Conservation (phyloP, 2,113 vertebrate genomes). For the Macrotis lagotis region DNA sequence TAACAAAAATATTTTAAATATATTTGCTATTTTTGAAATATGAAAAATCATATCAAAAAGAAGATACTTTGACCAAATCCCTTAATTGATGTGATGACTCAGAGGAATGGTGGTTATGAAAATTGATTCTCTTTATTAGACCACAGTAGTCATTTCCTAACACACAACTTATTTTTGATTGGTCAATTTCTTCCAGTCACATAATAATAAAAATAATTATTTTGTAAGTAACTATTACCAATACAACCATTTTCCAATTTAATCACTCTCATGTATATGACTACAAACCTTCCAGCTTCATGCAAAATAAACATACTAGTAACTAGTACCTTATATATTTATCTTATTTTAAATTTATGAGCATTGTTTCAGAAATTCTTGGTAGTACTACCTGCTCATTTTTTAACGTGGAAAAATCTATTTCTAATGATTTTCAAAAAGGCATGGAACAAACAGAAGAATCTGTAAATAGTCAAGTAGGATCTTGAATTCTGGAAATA, state of each 20-base stretch:
- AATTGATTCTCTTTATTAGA: background rate
- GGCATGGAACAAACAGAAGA: background rate
- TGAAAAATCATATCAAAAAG: background rate
- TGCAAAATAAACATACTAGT: background rate
- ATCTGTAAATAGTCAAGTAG: background rate
- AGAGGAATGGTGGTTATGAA: slow-evolving; percentile 14
- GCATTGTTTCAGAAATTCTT: background rate
- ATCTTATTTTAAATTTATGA: background rate
- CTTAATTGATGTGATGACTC: background rate
- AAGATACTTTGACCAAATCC: background rate
- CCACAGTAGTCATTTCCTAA: background rate
- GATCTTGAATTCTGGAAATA: background rate
- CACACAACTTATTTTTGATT: background rate
- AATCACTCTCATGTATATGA: background rate
- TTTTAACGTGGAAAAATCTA: background rate
- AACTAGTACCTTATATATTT: background rate
- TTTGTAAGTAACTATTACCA: background rate
- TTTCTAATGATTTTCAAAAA: background rate
- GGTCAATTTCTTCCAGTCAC: background rate
- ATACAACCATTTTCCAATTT: background rate
- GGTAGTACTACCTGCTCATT: background rate
- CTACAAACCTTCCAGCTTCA: background rate
- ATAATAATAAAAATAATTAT: background rate
- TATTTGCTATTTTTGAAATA: background rate
- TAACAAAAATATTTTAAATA: background rate